Base-by-base conservation (phyloP, 2,797 vertebrate species). In the Myotis vivesi region DNA sequence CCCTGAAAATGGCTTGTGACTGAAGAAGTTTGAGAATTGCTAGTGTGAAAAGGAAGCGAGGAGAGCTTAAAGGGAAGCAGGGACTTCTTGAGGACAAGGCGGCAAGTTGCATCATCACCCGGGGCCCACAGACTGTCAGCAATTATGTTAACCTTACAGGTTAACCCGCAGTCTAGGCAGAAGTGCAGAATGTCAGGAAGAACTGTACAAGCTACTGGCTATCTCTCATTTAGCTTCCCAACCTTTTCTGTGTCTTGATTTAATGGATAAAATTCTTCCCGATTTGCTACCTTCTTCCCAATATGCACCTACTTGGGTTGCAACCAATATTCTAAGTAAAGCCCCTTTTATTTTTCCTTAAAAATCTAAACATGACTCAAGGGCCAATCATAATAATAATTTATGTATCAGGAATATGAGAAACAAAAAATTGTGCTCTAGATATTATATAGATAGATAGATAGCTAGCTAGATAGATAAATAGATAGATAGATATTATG, bases 151-250 rank as follows among this genome's bases (percentile, higher is more conserved):
- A 94, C 84, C 75, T 94, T 57, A 6, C 46, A 23, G 53, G 89
- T 94, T 94, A 87, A 92, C 92, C 16, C 81, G 36, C 64, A 87
- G 64, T 72, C 59, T 33, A 79, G 71, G 72, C 69, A 89, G 89
- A 94, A 85, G 62, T 83, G 69, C 91, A 44, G 91, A 44, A 49
- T 68, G 59, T 28, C 49, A 4, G 30, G 8, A 76, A 85, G 68
- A 82, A 41, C 53, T 7, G 16, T 4, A 7, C 5, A 30, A 88
- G 25, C 16, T 33, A 5, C 33, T 89, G 10, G 8, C n/a, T 15
- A 44, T 86, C 73, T 59, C 30, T 93, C 82, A 59, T 38, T 95
- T 86, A 64, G 46, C 33, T 41, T 51, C 13, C 25, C 92, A 80
- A 89, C 16, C 73, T 95, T 91, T 71, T 64, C 53, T n/a, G 71